Conservation (phyloP, 2,888 invertebrate species). For the Myopa testacea region DNA sequence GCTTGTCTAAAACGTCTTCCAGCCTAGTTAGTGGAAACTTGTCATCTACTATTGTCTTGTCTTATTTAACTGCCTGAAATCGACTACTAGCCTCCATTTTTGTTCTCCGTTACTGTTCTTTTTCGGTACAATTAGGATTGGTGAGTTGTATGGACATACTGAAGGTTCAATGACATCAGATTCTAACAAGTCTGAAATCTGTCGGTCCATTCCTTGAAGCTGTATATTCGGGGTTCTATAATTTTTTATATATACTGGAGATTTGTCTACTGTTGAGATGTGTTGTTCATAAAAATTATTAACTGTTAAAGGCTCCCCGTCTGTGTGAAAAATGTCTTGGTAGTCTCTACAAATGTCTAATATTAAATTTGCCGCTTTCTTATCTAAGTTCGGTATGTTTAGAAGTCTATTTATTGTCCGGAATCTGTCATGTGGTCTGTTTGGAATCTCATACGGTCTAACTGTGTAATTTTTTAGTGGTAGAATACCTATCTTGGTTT, state of each 20-base stretch:
- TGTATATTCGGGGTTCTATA: slow-evolving; percentile 32
- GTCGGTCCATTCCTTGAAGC: slow-evolving; percentile 15
- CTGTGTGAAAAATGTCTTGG: no score
- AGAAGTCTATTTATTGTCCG: no score
- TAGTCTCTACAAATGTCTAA: no score
- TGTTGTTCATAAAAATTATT: slow-evolving; percentile 1
- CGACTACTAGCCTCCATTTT: slow-evolving; percentile 34
- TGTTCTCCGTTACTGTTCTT: slow-evolving; percentile 14
- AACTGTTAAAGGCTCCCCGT: not conserved
- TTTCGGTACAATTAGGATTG: slow-evolving; percentile 33
- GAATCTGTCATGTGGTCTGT: no score
- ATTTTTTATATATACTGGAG: slow-evolving; percentile 31
- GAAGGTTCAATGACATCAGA: slow-evolving; percentile 27
- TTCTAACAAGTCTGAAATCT: slow-evolving; percentile 23
- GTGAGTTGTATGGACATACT: slow-evolving; percentile 34
- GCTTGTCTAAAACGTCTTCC: no score
- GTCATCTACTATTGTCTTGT: slow-evolving; percentile 22
- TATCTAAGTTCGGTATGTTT: no score
- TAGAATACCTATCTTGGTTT: no score
- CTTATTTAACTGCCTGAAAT: slow-evolving; percentile 32
- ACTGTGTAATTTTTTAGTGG: no score
- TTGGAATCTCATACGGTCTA: no score
- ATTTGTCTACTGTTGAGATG: slow-evolving; percentile 4
- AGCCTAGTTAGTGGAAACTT: no score
- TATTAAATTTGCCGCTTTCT: no score